Conservation (phyloP, 2,888 invertebrate genomes). For the Xestia rhomboidea region DNA sequence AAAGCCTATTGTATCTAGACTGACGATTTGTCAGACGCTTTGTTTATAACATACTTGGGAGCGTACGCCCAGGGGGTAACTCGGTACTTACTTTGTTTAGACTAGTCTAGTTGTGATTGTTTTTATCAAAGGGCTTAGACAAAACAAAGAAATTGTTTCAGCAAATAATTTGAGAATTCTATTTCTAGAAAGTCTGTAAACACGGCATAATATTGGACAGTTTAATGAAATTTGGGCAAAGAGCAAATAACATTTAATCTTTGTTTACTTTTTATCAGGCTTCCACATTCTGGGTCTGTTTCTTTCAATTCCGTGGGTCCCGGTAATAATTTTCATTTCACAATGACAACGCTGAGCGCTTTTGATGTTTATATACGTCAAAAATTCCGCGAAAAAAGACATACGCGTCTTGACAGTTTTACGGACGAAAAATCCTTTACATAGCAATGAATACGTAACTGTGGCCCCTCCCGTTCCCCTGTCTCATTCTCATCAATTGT, state of each 20-base stretch:
- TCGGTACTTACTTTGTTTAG: not conserved
- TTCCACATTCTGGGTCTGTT: constrained; percentile 44
- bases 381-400: constrained; percentile 72
- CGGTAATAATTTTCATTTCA: constrained; percentile 65
- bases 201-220: not conserved
- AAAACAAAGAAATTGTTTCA: constrained; percentile 1
- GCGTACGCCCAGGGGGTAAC: not conserved
- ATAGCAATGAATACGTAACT: constrained; percentile 79
- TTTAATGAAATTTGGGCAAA: constrained; percentile 44
- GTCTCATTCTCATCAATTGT: constrained; percentile 87
- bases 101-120: not conserved
- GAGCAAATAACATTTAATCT: constrained; percentile 39
- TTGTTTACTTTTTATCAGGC: constrained; percentile 55
- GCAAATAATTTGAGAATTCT: not conserved
- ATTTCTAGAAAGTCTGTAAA: not conserved
- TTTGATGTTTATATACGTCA: constrained; percentile 69
- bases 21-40: constrained; percentile 10
- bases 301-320: constrained; percentile 57
- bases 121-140: not conserved
- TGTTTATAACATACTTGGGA: constrained; percentile 4
- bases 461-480: constrained; percentile 68
- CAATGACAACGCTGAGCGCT: constrained; percentile 60
- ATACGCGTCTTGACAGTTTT: constrained; percentile 75
- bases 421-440: constrained; percentile 79
- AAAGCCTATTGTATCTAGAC: constrained; percentile 39